Evolutionary conservation across 2,888 invertebrate species (phyloP), one percentile per base, ranked within the genome.

Genomic region (Mechanitis messenoides): DNA sequence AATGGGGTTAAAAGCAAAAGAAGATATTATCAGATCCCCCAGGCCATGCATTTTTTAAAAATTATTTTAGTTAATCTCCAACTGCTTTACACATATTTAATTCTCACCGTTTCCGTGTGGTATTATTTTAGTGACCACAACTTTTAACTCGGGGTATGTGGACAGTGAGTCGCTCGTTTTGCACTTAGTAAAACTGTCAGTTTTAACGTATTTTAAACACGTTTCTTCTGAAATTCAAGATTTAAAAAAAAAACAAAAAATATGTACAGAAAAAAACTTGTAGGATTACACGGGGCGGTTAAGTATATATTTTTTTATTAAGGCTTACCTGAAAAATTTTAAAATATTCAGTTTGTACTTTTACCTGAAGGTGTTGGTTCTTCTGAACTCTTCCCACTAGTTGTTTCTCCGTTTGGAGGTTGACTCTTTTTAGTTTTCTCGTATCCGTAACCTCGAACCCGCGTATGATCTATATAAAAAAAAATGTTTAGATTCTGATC

Each of bases 81-180:
- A 50, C 31, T 28, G 28, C 31, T 50, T 50, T 42, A 42, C 42
- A 50, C 9, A 47, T 47, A 47, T 47, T 47, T 2, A 47, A 7
- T 31, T 61, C 70, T 88, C 86, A 88, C 88, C 88, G 74, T 81
- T 80, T 66, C 79, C 79, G 67, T 80, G 83, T 62, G 85, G 82
- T 75, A 89, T 80, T 68, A 88, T 75, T 83, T 87, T 89, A 72
- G 88, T 85, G 63, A 89, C 83, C 73, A 88, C 88, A 61, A 87
- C 77, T 85, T 86, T 87, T 80, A 89, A 78, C 76, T 88, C 87
- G 72, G 87, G 88, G 70, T 82, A 85, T 59, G 76, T 79, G 62
- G 75, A 69, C 46, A 74, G 73, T 70, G 74, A 65, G 70, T 78
- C 75, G 70, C 71, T 72, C 62, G 63, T 59, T 69, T 71, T 76